Percentiles rank a stretch among this genome's conserved stretches.
These are phyloP conservation scores for Melanargia galathea DNA, from an alignment of 2,888 invertebrate species.

Conservation along the genomic window DNA sequence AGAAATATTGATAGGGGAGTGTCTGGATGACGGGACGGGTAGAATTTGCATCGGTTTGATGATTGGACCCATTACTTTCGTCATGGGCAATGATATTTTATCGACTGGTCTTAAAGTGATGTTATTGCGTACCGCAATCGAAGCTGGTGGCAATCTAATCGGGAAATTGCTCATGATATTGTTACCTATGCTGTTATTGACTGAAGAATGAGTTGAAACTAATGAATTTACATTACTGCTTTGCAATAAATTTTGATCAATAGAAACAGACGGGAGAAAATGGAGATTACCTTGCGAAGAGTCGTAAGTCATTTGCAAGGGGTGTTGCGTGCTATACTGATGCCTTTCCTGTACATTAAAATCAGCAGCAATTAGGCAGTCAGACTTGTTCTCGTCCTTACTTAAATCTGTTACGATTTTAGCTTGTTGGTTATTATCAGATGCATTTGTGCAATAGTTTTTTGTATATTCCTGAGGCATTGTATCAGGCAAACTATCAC, in stretches of 20 bases:
- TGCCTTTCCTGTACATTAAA: slow-evolving; percentile 64
- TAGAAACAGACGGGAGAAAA: slow-evolving; percentile 62
- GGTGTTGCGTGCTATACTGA: slow-evolving; percentile 59
- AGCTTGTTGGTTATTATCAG: slow-evolving; percentile 51
- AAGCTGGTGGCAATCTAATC: slow-evolving; percentile 62
- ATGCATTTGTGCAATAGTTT: slow-evolving; percentile 56
- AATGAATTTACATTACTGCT: slow-evolving; percentile 60
- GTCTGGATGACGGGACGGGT: slow-evolving; percentile 69
- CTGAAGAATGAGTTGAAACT: slow-evolving; percentile 59
- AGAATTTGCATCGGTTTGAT: slow-evolving; percentile 73
- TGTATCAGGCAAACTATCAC: slow-evolving; percentile 68
- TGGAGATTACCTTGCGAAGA: slow-evolving; percentile 61
- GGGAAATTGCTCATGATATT: slow-evolving; percentile 76
- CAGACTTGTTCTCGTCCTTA: slow-evolving; percentile 71
- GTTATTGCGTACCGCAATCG: slow-evolving; percentile 62
- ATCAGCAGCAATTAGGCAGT: slow-evolving; percentile 68
- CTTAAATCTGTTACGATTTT: slow-evolving; percentile 65
- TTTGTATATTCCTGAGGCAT: slow-evolving; percentile 65
- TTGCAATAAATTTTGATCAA: slow-evolving; percentile 63
- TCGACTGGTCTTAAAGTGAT: slow-evolving; percentile 69
- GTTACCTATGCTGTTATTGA: slow-evolving; percentile 56
- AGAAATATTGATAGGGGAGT: slow-evolving; percentile 64
- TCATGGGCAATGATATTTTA: slow-evolving; percentile 65
- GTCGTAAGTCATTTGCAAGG: slow-evolving; percentile 61
- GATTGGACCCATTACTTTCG: slow-evolving; percentile 69